A percentile compares a stretch with the other conserved stretches of the same genome.
Conservation (phyloP, 35 echinoderm and acorn worm genomes). For the Acanthaster planci region DNA sequence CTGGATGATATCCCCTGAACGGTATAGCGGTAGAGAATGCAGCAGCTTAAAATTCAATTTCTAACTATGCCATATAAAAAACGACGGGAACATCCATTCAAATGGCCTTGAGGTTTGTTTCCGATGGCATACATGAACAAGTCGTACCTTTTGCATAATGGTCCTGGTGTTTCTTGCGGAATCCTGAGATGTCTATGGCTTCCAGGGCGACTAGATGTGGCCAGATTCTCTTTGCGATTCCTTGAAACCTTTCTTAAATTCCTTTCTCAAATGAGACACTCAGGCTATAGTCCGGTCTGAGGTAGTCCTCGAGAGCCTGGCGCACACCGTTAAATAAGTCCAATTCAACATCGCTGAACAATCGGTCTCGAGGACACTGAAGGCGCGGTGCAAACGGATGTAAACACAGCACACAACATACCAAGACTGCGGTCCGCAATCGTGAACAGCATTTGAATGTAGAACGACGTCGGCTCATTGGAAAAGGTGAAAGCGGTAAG, state of each 20-base stretch:
- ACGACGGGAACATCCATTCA: too few relatives aligned
- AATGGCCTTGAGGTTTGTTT: too few relatives aligned
- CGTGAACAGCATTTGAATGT: constrained; percentile 56
- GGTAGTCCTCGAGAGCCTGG: not conserved
- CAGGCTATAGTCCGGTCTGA: constrained; percentile 32
- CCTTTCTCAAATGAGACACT: constrained; percentile 37
- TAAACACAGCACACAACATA: not conserved
- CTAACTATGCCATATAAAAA: too few relatives aligned
- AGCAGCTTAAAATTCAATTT: too few relatives aligned
- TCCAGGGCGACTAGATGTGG: constrained; percentile 3
- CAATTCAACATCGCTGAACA: constrained; percentile 35
- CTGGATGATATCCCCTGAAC: constrained; percentile 24
- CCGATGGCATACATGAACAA: too few relatives aligned
- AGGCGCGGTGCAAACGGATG: constrained; percentile 19
- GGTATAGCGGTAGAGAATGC: constrained; percentile 69
- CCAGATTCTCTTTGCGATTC: constrained; percentile 64
- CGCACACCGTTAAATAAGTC: constrained; percentile 57
- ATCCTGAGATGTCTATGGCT: constrained; percentile 31
- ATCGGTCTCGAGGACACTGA: constrained; percentile 49
- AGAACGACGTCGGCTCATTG: constrained; percentile 24
- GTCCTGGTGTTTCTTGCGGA: not conserved
- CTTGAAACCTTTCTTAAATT: constrained; percentile 65
- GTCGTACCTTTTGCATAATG: too few relatives aligned
- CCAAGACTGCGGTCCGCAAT: constrained; percentile 49
- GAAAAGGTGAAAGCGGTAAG: not conserved